A percentile compares a stretch with the other conserved stretches of the same genome.
Conservation (phyloP, 2,797 vertebrate genomes). For the Gymnopithys bicolor region DNA sequence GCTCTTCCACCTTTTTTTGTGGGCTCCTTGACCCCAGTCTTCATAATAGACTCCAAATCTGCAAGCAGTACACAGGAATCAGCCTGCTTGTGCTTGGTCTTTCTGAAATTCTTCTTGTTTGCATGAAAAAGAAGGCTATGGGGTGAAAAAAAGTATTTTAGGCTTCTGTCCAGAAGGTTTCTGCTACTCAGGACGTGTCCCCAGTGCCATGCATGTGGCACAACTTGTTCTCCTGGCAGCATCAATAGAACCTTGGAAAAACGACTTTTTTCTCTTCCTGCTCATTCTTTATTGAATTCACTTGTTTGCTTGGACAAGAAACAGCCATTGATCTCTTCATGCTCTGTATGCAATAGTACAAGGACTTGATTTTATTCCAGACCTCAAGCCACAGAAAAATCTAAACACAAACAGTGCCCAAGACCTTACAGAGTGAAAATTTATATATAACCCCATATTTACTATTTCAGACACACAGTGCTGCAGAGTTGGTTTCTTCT, state of each 20-base stretch:
- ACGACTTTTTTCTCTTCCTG: not conserved
- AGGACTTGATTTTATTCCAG: not conserved
- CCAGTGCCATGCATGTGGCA: fast-evolving
- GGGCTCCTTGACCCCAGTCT: not conserved
- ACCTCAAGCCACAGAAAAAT: not conserved
- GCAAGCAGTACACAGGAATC: not conserved
- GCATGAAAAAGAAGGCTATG: not conserved
- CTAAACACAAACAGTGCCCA: not conserved
- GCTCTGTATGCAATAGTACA: not conserved
- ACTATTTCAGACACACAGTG: not conserved
- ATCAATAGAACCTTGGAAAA: fast-evolving
- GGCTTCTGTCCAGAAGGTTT: not conserved
- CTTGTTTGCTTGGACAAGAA: not conserved
- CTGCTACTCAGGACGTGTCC: fast-evolving
- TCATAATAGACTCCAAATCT: not conserved
- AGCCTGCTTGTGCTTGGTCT: not conserved
- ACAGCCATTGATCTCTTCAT: not conserved
- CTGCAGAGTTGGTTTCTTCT: not conserved
- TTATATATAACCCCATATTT: not conserved
- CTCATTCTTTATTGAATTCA: not conserved
- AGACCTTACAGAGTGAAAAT: not conserved
- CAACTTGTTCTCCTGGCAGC: not conserved
- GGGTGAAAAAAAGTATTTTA: not conserved
- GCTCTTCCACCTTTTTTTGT: not conserved
- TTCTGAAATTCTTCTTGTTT: not conserved